Evolutionary conservation across 2,113 vertebrate genomes (phyloP).

Genomic region (Apaloderma vittatum): DNA sequence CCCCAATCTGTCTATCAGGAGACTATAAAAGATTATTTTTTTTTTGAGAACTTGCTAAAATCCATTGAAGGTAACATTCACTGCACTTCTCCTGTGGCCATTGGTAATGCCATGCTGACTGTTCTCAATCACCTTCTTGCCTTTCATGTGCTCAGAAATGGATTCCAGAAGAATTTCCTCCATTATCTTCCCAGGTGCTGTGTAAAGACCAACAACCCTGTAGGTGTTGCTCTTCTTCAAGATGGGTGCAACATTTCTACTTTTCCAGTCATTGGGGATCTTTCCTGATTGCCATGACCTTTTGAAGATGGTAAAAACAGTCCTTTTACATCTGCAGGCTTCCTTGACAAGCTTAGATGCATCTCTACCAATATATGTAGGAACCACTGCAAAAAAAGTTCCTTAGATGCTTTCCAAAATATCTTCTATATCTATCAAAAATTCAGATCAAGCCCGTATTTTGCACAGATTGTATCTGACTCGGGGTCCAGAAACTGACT

Average conservation of each 20-base stretch:
- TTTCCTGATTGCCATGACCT: neutral
- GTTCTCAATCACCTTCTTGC: neutral
- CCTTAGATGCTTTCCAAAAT: neutral
- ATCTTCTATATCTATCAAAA: neutral
- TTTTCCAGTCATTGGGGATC: neutral
- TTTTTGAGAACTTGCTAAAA: neutral
- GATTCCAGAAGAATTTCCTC: neutral
- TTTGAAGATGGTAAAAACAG: neutral
- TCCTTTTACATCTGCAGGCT: neutral
- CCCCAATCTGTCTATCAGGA: neutral
- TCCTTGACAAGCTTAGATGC: neutral
- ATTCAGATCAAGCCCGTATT: neutral
- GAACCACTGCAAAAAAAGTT: neutral
- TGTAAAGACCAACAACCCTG: neutral
- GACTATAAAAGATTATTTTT: neutral
- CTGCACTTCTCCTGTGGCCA: neutral
- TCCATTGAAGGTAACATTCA: neutral
- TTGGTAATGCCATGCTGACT: neutral
- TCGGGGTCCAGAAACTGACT: neutral
- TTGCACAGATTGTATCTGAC: neutral
- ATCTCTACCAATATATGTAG: neutral
- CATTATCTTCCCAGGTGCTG: neutral
- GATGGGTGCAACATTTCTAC: neutral
- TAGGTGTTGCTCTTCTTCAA: neutral
- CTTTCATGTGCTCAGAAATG: neutral